phyloP scores from a whole-genome alignment of 2,113 vertebrate species.

The Todiramphus chloris region DNA sequence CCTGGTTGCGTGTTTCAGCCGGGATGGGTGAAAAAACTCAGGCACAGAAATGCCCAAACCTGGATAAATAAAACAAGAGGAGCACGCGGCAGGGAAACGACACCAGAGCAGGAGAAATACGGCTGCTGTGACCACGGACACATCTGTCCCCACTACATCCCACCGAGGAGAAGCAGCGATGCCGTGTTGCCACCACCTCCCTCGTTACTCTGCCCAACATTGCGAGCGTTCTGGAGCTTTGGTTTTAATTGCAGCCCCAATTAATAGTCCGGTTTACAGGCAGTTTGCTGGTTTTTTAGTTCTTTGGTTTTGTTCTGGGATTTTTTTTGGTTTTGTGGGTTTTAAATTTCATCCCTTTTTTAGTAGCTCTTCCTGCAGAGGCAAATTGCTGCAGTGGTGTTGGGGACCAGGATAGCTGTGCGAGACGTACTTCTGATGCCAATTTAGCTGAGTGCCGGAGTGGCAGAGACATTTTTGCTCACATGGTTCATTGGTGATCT shows the following conservation, averaged over 20 bases:
- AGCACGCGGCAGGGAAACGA: background rate
- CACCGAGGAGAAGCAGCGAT: background rate
- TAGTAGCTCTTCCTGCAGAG: background rate
- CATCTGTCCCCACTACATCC: constrained; percentile 53
- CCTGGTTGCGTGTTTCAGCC: accelerated
- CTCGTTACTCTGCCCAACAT: constrained; percentile 48
- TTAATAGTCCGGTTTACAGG: constrained; percentile 26
- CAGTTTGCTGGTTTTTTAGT: background rate
- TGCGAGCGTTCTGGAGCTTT: constrained; percentile 17
- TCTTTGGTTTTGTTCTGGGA: too few relatives aligned
- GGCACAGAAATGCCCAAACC: background rate
- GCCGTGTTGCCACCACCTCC: constrained; percentile 1
- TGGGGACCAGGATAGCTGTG: background rate
- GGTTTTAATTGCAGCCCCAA: constrained; percentile 45
- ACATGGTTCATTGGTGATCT: background rate
- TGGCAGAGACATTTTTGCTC: background rate
- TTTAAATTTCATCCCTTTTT: background rate
- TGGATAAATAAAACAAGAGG: background rate
- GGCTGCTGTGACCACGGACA: background rate
- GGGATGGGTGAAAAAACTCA: background rate
- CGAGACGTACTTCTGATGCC: background rate
- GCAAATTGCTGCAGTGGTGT: background rate
- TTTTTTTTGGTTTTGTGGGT: background rate
- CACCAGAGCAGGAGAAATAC: background rate
- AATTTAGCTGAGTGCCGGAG: background rate